A percentile compares a stretch with the other conserved stretches of the same genome.
Conservation (phyloP, 1,140 invertebrate species). For the Listronotus bonariensis region DNA sequence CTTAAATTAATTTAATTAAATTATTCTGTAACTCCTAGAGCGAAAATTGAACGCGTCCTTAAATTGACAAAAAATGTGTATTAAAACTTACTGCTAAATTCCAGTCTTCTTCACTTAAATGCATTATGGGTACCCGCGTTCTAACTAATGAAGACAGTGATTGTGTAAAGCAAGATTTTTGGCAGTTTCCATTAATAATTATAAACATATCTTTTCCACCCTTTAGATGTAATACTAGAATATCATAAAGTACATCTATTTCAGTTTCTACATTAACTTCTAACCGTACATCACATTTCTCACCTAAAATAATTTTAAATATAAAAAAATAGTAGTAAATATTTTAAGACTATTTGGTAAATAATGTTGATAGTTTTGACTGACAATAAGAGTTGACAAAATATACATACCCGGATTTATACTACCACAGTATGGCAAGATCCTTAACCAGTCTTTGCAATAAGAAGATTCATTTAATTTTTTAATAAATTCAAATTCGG, state of each 20-base stretch:
- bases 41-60: too few species aligned
- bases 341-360: too few species aligned
- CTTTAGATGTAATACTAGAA: conserved; percentile 91
- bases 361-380: too few species aligned
- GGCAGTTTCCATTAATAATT: conserved; percentile 82
- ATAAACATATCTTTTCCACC: conserved; percentile 98
- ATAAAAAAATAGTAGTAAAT: too few species aligned
- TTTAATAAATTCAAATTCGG: conserved; percentile 94
- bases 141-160: conserved; percentile 77
- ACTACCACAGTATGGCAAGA: conserved; percentile 76
- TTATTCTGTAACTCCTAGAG: too few species aligned
- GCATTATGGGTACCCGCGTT: conserved; percentile 49
- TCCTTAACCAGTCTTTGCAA: conserved; percentile 92
- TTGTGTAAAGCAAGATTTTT: conserved; percentile 91
- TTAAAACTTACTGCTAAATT: conserved; percentile 46
- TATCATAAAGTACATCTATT: conserved; percentile 88
- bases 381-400: too few species aligned
- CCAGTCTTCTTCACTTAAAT: conserved; percentile 48
- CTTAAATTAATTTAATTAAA: too few species aligned
- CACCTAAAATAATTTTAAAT: conserved; percentile 68
- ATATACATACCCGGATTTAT: conserved; percentile 69
- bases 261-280: conserved; percentile 78
- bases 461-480: conserved; percentile 85
- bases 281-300: conserved; percentile 80
- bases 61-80: too few species aligned